phyloP scores from a whole-genome alignment of 2,888 invertebrate species.

The Sericinus montela region DNA sequence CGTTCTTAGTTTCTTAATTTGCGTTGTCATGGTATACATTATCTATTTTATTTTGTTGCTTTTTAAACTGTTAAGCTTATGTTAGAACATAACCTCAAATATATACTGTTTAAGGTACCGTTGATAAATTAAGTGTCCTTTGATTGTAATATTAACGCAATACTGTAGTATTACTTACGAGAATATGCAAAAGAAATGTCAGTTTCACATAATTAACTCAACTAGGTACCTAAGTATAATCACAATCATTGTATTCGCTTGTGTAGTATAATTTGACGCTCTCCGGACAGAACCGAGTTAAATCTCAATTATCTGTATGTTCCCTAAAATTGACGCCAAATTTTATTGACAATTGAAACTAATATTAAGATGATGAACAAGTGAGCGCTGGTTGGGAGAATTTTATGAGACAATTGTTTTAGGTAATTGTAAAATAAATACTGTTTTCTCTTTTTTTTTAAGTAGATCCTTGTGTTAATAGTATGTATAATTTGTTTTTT shows the following conservation, averaged over 20 bases:
- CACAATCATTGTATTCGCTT: constrained; percentile 4
- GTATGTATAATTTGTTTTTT: constrained; percentile 75
- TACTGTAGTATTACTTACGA: not conserved
- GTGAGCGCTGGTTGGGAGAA: constrained; percentile 44
- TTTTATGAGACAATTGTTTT: constrained; percentile 50
- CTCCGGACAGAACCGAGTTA: constrained; percentile 16
- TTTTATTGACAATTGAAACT: constrained; percentile 49
- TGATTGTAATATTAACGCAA: constrained; percentile 8
- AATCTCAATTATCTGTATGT: constrained; percentile 40
- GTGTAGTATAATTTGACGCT: constrained; percentile 21
- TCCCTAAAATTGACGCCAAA: constrained; percentile 70
- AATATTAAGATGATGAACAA: constrained; percentile 42
- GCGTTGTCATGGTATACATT: constrained; percentile 39
- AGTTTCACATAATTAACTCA: constrained; percentile 5
- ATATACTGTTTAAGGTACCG: not conserved
- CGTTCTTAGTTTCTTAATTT: constrained; percentile 47
- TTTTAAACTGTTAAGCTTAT: constrained; percentile 40
- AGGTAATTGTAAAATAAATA: constrained; percentile 68
- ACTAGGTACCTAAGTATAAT: constrained; percentile 9
- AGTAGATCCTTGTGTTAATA: constrained; percentile 71
- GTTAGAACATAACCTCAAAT: constrained; percentile 6
- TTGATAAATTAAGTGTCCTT: constrained; percentile 15
- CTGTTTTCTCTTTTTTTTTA: constrained; percentile 63
- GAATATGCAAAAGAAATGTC: not conserved
- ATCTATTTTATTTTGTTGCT: constrained; percentile 58